Base-by-base conservation (phyloP, 2,888 invertebrate species). In the Hirtodrosophila confusa region DNA sequence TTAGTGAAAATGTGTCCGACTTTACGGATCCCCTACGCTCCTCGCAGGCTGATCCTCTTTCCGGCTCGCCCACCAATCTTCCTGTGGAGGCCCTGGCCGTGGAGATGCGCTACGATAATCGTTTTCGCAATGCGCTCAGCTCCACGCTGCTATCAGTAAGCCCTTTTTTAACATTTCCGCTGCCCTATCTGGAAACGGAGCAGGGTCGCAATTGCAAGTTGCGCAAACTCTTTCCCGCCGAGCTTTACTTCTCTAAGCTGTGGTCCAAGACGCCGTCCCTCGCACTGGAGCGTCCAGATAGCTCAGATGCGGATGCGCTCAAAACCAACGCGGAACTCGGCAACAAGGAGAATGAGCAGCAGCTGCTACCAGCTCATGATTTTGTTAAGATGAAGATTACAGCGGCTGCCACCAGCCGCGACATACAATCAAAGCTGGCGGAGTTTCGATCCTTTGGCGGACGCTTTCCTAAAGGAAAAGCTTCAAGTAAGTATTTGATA, bases 141-240 rank as follows among this genome's bases (percentile, higher is more conserved):
- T 95, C 95, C 55, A 94, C 95, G 0, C 93, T 95, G 47, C 91
- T 97, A 3, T 97, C 97, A 0, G 94, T 96, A 69, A 98, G 98
- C 0, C 98, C 99, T 0, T 96, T 95, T 90, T 93, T 98, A 9
- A 94, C 95, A 60, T 96, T 96, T 85, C 94, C 96, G 0, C 93
- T 97, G 56, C 99, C 99, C 0, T 97, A 95, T 92, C 91, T 98
- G 70, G 97, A 97, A 92, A 96, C 97, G 0, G 97, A 97, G 88
- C 93, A 93, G 9, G 98, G 97, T 0, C 93, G 95, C 41, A 94
- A 94, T 76, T 97, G 97, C 85, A 92, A 93, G 33, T 91, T 97
- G 49, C 93, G 97, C 12, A 92, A 92, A 48, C 96, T 94, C 89
- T 96, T 97, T 75, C 95, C 96, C 0, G 92, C 93, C 12, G 94